Conservation (phyloP, 2,888 invertebrate genomes). For the Xestia ashworthii region DNA sequence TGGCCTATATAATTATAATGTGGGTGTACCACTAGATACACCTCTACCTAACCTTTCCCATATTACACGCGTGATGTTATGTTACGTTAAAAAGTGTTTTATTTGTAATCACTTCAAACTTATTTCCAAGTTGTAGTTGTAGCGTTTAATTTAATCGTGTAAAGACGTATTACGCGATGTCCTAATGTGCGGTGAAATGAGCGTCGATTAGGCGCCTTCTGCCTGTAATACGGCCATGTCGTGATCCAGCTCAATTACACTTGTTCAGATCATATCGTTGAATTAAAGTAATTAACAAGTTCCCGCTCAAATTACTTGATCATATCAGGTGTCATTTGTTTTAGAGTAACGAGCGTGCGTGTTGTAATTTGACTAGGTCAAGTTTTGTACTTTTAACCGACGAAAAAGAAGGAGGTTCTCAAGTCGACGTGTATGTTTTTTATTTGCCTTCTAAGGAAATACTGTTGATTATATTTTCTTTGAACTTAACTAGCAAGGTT, state of each 20-base stretch:
- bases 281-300: conserved; percentile 82
- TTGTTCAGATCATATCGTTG: conserved; percentile 79
- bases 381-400: conserved; percentile 1
- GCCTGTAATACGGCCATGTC: conserved; percentile 71
- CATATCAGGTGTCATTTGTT: conserved; percentile 75
- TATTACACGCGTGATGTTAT: too few species aligned
- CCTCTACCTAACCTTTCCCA: too few species aligned
- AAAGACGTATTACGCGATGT: conserved; percentile 51
- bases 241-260: conserved; percentile 79
- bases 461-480: not conserved
- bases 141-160: conserved; percentile 63
- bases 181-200: conserved; percentile 56
- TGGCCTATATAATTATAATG: too few species aligned
- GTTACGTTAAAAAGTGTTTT: not conserved
- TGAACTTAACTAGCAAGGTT: not conserved
- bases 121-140: conserved; percentile 44
- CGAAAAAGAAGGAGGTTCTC: not conserved
- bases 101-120: conserved; percentile 8
- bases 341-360: conserved; percentile 71
- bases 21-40: too few species aligned
- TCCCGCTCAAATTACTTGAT: conserved; percentile 76
- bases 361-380: conserved; percentile 1
- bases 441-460: not conserved
- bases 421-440: not conserved
- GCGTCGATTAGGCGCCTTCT: conserved; percentile 66